A percentile compares a stretch with the other conserved stretches of the same genome.
These are phyloP conservation scores for Papilio xuthus DNA, from an alignment of 1,140 invertebrate genomes.

Conservation along the genomic window DNA sequence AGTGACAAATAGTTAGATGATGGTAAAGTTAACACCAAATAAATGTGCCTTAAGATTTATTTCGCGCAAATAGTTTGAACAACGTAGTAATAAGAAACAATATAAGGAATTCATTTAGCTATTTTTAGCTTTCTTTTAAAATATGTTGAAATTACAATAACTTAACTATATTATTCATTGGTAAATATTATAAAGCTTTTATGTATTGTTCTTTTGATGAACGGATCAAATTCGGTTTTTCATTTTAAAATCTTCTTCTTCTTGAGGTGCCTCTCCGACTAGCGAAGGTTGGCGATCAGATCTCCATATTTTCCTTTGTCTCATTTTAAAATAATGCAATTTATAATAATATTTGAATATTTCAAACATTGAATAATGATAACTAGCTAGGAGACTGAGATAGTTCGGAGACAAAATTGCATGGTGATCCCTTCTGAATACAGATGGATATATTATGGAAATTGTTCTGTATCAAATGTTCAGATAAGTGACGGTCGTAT, in stretches of 20 bases:
- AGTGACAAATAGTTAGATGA: background rate
- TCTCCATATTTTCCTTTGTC: too few species aligned
- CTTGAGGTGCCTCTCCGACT: too few species aligned
- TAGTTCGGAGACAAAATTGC: slow-evolving; percentile 71
- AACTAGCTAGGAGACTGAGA: slow-evolving; percentile 51
- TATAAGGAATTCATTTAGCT: too few species aligned
- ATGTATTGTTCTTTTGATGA: background rate
- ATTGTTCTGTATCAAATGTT: slow-evolving; percentile 66
- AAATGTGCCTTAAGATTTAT: background rate
- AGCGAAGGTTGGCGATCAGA: too few species aligned
- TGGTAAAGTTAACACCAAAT: background rate
- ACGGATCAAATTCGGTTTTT: background rate
- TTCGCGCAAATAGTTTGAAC: background rate
- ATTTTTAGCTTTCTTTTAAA: background rate
- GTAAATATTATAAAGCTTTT: background rate
- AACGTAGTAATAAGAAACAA: background rate
- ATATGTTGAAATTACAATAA: background rate
- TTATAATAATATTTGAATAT: slow-evolving; percentile 22
- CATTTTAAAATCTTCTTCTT: too few species aligned
- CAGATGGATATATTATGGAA: slow-evolving; percentile 76
- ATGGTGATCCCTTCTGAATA: slow-evolving; percentile 64
- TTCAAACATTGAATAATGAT: slow-evolving; percentile 51
- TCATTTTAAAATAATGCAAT: slow-evolving; percentile 8
- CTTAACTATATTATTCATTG: background rate
- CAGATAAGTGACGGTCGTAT: slow-evolving; percentile 72